Evolutionary conservation across 1,140 invertebrate genomes (phyloP).

Genomic region (Pachyrhynchus sulphureomaculatus): DNA sequence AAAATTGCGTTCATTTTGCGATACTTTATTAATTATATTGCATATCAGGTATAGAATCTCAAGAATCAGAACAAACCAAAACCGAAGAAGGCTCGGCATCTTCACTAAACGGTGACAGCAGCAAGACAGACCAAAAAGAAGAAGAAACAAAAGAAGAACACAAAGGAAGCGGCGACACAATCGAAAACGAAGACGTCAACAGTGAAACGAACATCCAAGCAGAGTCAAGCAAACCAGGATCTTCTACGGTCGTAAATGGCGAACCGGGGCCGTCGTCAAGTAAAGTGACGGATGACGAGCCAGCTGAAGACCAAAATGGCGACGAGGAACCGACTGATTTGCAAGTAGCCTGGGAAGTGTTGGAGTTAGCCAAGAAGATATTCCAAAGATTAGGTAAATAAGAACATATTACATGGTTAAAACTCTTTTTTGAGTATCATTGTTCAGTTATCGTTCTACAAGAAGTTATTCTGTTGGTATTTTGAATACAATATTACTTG

Average conservation of each 20-base stretch:
- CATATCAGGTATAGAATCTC: slow-evolving; percentile 46
- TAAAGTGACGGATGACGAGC: slow-evolving; percentile 39
- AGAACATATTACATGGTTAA: no score
- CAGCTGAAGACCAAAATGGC: slow-evolving; percentile 34
- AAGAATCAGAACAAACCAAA: slow-evolving; percentile 47
- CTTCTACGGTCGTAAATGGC: not conserved
- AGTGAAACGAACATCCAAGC: not conserved
- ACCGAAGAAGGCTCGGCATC: slow-evolving; percentile 42
- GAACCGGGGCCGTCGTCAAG: slow-evolving; percentile 10
- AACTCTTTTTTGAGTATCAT: no score
- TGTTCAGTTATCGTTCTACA: no score
- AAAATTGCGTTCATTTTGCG: no score
- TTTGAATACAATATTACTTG: no score
- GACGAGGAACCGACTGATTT: slow-evolving; percentile 73
- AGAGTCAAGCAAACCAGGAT: not conserved
- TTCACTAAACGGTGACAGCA: not conserved
- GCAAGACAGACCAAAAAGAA: no score
- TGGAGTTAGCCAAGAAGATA: slow-evolving; percentile 83
- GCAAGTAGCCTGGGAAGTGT: slow-evolving; percentile 87
- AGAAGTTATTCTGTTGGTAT: no score
- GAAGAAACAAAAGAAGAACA: no score
- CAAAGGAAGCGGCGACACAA: not conserved
- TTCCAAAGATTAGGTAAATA: slow-evolving; percentile 61
- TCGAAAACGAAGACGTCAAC: slow-evolving; percentile 26
- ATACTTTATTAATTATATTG: no score